A percentile compares a stretch with the other conserved stretches of the same genome.
Conservation (phyloP, 1,140 invertebrate species). For the Sogatella furcifera region DNA sequence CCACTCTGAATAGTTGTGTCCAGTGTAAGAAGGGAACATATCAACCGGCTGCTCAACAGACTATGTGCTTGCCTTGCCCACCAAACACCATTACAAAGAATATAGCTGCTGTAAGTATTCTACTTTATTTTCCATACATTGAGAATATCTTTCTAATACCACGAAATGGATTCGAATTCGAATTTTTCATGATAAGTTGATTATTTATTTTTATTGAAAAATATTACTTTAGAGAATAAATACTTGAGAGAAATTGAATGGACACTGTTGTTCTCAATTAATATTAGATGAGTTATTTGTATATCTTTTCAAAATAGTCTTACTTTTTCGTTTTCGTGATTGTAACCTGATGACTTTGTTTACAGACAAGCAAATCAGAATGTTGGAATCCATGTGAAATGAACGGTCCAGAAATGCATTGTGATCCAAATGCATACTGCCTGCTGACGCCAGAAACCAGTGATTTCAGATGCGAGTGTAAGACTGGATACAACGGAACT, state of each 20-base stretch:
- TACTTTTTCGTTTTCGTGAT: conserved; percentile 12
- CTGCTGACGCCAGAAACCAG: conserved; percentile 72
- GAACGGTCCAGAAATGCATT: conserved; percentile 71
- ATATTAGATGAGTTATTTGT: no score
- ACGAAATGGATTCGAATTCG: no score
- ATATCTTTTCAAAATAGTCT: background rate
- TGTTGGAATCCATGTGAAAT: conserved; percentile 88
- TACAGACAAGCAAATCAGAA: conserved; percentile 63
- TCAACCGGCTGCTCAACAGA: conserved; percentile 84
- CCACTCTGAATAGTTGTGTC: conserved; percentile 71
- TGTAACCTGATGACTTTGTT: conserved; percentile 13
- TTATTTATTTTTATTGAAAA: no score
- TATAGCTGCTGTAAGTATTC: conserved; percentile 62
- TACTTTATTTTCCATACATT: background rate
- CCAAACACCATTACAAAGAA: conserved; percentile 84
- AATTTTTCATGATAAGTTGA: no score
- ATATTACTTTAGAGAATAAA: no score
- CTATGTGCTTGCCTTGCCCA: conserved; percentile 76
- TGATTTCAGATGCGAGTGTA: conserved; percentile 87
- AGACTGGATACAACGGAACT: conserved; percentile 85
- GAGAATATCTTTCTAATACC: background rate
- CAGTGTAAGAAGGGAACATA: conserved; percentile 87
- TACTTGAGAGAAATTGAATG: no score
- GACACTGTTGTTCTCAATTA: no score
- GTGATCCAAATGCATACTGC: conserved; percentile 81